Conservation (phyloP, 2,797 vertebrate species). For the Pygocentrus nattereri region DNA sequence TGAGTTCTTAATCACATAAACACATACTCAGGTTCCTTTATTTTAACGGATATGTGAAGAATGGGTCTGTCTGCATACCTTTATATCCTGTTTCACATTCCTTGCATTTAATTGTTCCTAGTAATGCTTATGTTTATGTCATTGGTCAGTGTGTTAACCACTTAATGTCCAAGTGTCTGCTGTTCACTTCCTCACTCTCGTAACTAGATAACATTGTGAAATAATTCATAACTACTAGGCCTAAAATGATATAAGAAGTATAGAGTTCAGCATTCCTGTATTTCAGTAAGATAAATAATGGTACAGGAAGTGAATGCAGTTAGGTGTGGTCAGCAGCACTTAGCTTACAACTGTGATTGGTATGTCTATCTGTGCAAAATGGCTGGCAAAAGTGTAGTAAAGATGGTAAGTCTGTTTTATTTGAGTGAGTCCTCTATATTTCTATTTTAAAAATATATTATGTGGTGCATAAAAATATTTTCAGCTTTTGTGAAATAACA, state of each 20-base stretch:
- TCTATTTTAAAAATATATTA: neutral
- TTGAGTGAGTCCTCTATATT: neutral
- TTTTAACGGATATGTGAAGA: too few relatives aligned
- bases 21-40: too few relatives aligned
- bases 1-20: too few relatives aligned
- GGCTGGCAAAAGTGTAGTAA: conserved; percentile 28
- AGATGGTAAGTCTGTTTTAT: conserved; percentile 41
- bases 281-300: conserved; percentile 22
- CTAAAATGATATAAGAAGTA: neutral
- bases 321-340: conserved; percentile 15
- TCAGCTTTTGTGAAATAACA: conserved; percentile 37
- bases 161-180: neutral
- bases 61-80: neutral
- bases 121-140: neutral
- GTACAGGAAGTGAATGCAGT: neutral
- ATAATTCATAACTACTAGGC: too few relatives aligned
- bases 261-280: neutral
- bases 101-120: neutral
- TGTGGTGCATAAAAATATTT: conserved; percentile 25
- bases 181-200: neutral
- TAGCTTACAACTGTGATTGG: neutral
- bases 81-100: conserved; percentile 1
- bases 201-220: neutral
- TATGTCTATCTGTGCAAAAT: neutral
- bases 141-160: neutral